Conservation (phyloP, 2,113 vertebrate species). For the Cacatua alba region DNA sequence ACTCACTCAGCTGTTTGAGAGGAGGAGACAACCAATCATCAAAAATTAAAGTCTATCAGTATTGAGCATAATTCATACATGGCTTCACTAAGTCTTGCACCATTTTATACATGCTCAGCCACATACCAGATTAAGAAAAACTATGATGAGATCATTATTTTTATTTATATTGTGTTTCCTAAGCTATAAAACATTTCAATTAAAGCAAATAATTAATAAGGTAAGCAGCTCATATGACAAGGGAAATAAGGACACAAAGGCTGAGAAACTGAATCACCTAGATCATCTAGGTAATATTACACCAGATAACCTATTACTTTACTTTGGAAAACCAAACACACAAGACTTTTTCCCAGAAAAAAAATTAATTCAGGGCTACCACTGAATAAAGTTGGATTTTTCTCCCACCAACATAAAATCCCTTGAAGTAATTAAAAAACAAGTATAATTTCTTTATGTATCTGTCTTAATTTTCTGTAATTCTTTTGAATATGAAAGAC, state of each 20-base stretch:
- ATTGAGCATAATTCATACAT: background rate
- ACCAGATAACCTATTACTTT: background rate
- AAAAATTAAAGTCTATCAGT: conserved; percentile 11
- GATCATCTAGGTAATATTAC: background rate
- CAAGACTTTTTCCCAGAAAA: background rate
- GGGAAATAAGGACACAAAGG: background rate
- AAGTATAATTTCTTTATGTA: background rate
- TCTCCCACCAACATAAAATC: background rate
- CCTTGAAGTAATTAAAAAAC: background rate
- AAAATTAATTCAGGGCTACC: background rate
- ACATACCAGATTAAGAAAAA: background rate
- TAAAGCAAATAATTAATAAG: conserved; percentile 19
- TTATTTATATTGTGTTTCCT: background rate
- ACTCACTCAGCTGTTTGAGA: background rate
- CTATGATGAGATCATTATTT: background rate
- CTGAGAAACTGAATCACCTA: background rate
- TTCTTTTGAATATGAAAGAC: background rate
- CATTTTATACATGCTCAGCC: background rate
- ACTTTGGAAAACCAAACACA: background rate
- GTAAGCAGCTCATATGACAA: background rate
- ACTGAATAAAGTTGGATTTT: background rate
- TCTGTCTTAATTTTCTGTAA: background rate
- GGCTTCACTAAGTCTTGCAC: background rate
- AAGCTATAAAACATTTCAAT: background rate
- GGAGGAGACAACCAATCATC: background rate